These are phyloP conservation scores for Styela clava DNA, from an alignment of 23 tunicate species.

Conservation along the genomic window DNA sequence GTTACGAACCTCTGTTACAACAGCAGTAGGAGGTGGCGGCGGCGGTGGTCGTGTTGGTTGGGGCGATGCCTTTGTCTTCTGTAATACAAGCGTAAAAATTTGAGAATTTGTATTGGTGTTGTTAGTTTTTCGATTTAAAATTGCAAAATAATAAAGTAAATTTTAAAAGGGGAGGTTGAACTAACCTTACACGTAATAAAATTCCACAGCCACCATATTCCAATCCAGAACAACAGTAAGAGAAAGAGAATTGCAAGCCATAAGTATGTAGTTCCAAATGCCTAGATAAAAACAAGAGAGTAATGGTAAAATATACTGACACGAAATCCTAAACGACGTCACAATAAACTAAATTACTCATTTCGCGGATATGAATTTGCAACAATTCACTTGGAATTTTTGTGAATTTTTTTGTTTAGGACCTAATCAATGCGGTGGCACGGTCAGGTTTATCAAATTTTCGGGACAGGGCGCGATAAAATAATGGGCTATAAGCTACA, in stretches of 20 bases:
- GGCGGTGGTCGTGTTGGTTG: constrained; percentile 15
- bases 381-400: too few species aligned
- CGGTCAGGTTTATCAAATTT: too few species aligned
- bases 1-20: background rate
- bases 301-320: too few species aligned
- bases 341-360: too few species aligned
- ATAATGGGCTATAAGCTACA: too few species aligned
- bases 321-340: too few species aligned
- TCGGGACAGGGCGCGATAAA: too few species aligned
- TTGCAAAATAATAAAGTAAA: constrained; percentile 11
- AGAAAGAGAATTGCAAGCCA: constrained; percentile 19
- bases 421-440: too few species aligned
- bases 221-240: constrained; percentile 16
- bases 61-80: too few species aligned
- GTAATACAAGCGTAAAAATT: too few species aligned
- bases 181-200: constrained; percentile 37
- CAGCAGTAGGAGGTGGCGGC: constrained; percentile 25
- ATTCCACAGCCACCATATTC: constrained; percentile 79
- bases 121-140: background rate
- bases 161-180: background rate
- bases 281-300: background rate
- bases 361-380: too few species aligned
- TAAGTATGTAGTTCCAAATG: background rate
- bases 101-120: background rate
- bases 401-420: too few species aligned